phyloP scores from a whole-genome alignment of 2,888 invertebrate genomes.

The Amphiduros pacificus region DNA sequence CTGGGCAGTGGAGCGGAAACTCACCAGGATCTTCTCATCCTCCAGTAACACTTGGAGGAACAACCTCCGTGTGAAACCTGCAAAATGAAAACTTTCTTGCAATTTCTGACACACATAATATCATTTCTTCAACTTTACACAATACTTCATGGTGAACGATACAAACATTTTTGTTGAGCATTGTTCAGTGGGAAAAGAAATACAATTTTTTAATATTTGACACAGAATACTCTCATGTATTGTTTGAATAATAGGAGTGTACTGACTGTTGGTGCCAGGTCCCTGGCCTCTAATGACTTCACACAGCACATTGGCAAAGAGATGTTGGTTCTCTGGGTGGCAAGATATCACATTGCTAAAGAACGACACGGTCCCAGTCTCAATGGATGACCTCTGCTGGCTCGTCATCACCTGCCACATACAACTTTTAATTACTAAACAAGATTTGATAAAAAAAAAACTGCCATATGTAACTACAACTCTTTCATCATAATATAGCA shows the following conservation, averaged over 20 bases:
- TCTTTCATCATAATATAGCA: not conserved
- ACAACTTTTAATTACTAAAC: too few relatives aligned
- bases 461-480: not conserved
- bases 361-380: constrained; percentile 74
- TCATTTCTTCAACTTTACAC: not conserved
- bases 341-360: constrained; percentile 82
- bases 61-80: constrained; percentile 84
- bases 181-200: too few relatives aligned
- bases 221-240: too few relatives aligned
- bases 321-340: constrained; percentile 81
- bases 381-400: constrained; percentile 52
- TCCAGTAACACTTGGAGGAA: constrained; percentile 84
- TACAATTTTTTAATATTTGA: too few relatives aligned
- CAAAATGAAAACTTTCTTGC: constrained; percentile 63
- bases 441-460: too few relatives aligned
- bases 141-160: too few relatives aligned
- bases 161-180: too few relatives aligned
- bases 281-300: constrained; percentile 71
- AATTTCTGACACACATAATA: not conserved
- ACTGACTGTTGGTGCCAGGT: constrained; percentile 31
- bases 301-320: constrained; percentile 78
- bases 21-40: constrained; percentile 71
- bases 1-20: constrained; percentile 24
- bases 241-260: too few relatives aligned
- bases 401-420: constrained; percentile 50